These are phyloP conservation scores for Aromia moschata DNA, from an alignment of 2,888 invertebrate species.

Conservation along the genomic window DNA sequence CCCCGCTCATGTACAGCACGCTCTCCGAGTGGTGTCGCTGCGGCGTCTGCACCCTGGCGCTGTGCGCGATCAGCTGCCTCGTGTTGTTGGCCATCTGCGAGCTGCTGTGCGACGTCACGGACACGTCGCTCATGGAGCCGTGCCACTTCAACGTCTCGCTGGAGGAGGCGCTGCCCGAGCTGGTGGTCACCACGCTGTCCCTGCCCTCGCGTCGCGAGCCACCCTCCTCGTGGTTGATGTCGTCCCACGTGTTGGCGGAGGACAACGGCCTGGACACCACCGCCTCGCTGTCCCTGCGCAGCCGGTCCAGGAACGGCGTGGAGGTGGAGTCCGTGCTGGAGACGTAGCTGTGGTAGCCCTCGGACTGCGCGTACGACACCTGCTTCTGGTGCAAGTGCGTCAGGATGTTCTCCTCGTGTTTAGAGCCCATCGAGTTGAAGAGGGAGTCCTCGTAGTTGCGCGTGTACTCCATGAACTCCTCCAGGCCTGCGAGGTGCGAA, in stretches of 20 bases:
- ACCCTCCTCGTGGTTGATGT: slow-evolving; percentile 41
- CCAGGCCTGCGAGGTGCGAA: too few relatives aligned
- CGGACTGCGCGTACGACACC: slow-evolving; percentile 80
- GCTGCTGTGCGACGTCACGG: slow-evolving; percentile 68
- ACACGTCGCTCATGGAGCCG: slow-evolving; percentile 78
- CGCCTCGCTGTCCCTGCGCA: slow-evolving; percentile 71
- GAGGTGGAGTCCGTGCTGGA: slow-evolving; percentile 80
- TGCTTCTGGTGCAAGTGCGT: slow-evolving; percentile 74
- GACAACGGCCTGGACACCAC: slow-evolving; percentile 61
- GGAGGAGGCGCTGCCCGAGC: slow-evolving; percentile 71
- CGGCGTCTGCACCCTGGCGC: slow-evolving; percentile 79
- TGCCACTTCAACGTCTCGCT: slow-evolving; percentile 85
- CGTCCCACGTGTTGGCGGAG: slow-evolving; percentile 62
- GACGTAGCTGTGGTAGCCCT: slow-evolving; percentile 83
- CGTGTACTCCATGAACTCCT: slow-evolving; percentile 75
- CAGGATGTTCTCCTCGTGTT: slow-evolving; percentile 61
- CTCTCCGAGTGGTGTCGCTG: slow-evolving; percentile 82
- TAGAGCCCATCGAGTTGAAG: slow-evolving; percentile 53
- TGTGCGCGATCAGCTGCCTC: slow-evolving; percentile 77
- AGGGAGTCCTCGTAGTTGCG: slow-evolving; percentile 68
- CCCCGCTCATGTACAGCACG: slow-evolving; percentile 73
- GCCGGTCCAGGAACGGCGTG: slow-evolving; percentile 80
- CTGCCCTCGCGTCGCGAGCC: slow-evolving; percentile 62
- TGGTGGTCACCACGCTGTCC: slow-evolving; percentile 72
- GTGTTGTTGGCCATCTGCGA: slow-evolving; percentile 65